Conservation (phyloP, 2,113 vertebrate species). For the Willisornis vidua region DNA sequence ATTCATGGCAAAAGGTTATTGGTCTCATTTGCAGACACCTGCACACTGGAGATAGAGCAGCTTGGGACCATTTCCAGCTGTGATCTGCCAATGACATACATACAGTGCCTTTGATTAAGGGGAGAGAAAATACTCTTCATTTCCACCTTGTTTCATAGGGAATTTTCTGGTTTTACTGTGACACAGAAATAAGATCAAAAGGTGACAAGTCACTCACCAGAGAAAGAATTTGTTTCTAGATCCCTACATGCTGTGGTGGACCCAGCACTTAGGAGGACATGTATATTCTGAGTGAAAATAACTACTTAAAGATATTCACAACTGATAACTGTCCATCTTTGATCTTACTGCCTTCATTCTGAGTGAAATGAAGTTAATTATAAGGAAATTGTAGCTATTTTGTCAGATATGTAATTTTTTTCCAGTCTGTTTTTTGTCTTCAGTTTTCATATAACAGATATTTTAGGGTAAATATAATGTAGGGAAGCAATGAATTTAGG, state of each 20-base stretch:
- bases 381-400: background rate
- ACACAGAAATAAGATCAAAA: background rate
- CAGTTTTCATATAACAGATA: background rate
- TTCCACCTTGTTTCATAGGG: background rate
- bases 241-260: background rate
- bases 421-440: background rate
- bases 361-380: background rate
- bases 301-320: background rate
- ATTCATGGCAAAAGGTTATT: background rate
- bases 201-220: background rate
- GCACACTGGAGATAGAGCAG: constrained; percentile 17
- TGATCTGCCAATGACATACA: background rate
- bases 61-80: background rate
- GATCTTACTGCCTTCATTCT: background rate
- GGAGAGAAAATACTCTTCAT: background rate
- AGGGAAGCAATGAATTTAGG: background rate
- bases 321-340: background rate
- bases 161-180: background rate
- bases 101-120: background rate
- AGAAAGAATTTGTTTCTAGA: background rate
- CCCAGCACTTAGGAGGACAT: background rate
- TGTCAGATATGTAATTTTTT: background rate
- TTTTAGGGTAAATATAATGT: background rate
- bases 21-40: constrained; percentile 16
- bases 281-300: background rate